Conservation (phyloP, 1,140 invertebrate species). For the Zaprionus africanus region DNA sequence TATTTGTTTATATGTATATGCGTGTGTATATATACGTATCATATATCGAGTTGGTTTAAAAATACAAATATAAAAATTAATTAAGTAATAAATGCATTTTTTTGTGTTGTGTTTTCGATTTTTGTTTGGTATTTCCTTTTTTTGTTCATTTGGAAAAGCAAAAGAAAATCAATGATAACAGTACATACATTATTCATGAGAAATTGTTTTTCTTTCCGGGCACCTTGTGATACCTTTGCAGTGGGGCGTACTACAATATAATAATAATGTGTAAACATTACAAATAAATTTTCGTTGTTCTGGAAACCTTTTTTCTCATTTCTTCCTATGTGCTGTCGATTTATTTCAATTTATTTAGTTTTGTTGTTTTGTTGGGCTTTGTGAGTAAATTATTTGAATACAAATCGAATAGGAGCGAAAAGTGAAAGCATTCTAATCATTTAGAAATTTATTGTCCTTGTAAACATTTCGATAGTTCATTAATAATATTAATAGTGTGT, state of each 20-base stretch:
- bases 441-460: constrained; percentile 79
- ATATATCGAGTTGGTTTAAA: constrained; percentile 29
- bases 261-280: constrained; percentile 39
- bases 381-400: constrained; percentile 53
- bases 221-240: not conserved
- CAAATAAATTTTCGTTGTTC: constrained; percentile 81
- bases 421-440: constrained; percentile 70
- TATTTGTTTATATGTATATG: constrained; percentile 33
- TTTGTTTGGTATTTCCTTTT: constrained; percentile 29
- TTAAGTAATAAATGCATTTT: constrained; percentile 79
- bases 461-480: constrained; percentile 77
- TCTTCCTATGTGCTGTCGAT: constrained; percentile 19
- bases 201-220: constrained; percentile 37
- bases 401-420: constrained; percentile 46
- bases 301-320: constrained; percentile 78
- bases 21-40: constrained; percentile 12
- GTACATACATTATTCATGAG: constrained; percentile 27
- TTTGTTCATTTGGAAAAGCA: constrained; percentile 67
- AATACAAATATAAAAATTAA: constrained; percentile 75
- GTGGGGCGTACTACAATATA: constrained; percentile 29
- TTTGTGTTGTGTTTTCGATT: constrained; percentile 55
- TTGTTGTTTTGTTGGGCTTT: constrained; percentile 4
- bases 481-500: constrained; percentile 63
- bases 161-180: constrained; percentile 48
- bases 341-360: constrained; percentile 27